Base-by-base conservation (phyloP, 2,888 invertebrate genomes). In the Calameuta idolon region DNA sequence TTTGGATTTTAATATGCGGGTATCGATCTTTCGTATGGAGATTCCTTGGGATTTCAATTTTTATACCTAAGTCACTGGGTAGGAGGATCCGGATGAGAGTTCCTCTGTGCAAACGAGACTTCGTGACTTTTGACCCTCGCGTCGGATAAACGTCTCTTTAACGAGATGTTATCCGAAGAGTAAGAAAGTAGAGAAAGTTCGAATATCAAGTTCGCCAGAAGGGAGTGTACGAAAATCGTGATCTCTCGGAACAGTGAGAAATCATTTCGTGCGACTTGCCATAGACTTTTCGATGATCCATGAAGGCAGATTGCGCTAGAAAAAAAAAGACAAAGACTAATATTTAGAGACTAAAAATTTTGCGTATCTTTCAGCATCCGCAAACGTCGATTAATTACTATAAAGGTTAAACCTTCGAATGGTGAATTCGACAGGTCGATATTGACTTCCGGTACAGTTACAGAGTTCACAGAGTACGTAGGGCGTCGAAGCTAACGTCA, bases 401-500 rank as follows among this genome's bases (percentile, higher is more conserved):
- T 55, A 9, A 55, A 23, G 9, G 55, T 55, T 9, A 55, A 23
- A 23, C 23, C 23, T 55, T 15, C 0, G 23, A 55, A 9, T 15
- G 23, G 1, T 55, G 23, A 23, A 55, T 9, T 55, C 23, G 23
- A 23, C 55, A 2, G 23, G 23, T 23, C 23, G 23, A 55, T 55
- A 55, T 55, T 55, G 9, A 55, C 55, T 55, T 55, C 55, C 55
- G 55, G 55, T 55, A 55, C 9, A 55, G 23, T 23, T 55, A 9
- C 23, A 55, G n/a, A 55, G 23, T 23, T 55, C 55, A 15, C 5
- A 9, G 55, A 55, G 9, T 1, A 23, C 23, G 1, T 23, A 55
- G 55, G 55, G 78, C 78, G 80, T 76, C 80, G 76, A 78, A 79
- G 81, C 69, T 82, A 79, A 81, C 81, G 83, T 81, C 80, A 80